Evolutionary conservation across 2,113 vertebrate genomes (phyloP).

Genomic region (Gopherus evgoodei): DNA sequence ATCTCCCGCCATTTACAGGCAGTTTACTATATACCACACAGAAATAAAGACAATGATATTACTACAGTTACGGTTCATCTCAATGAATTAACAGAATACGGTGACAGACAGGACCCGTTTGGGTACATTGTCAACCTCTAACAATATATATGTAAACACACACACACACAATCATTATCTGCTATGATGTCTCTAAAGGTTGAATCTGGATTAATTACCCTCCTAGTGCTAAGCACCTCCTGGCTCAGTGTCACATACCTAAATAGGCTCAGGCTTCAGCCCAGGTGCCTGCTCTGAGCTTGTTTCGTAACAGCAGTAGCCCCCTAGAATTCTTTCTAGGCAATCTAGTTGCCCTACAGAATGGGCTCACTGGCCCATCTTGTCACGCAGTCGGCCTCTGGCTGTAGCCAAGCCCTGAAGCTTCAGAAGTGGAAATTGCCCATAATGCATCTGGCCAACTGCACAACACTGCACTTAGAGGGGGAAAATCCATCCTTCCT

Average conservation of each 20-base stretch:
- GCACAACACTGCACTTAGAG: neutral
- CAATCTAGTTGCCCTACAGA: neutral
- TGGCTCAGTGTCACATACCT: neutral
- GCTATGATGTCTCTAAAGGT: too few relatives aligned
- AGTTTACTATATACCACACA: too few relatives aligned
- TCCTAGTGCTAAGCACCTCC: too few relatives aligned
- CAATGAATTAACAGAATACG: too few relatives aligned
- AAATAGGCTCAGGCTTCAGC: slow-evolving; percentile 15
- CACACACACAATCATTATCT: too few relatives aligned
- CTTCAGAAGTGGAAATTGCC: neutral
- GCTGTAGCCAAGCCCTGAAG: neutral
- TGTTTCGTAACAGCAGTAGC: neutral
- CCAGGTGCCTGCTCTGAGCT: rapidly evolving
- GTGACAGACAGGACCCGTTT: too few relatives aligned
- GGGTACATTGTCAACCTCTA: too few relatives aligned
- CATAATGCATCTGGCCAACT: neutral
- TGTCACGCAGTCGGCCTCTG: neutral
- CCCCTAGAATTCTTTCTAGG: neutral
- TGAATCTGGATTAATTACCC: too few relatives aligned
- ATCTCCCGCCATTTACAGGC: too few relatives aligned
- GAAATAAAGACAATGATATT: too few relatives aligned
- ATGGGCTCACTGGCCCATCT: neutral
- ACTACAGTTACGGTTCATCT: too few relatives aligned
- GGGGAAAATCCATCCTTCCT: neutral
- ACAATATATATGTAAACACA: too few relatives aligned